Evolutionary conservation across 2,113 vertebrate species (phyloP), one percentile per base, ranked within the genome.

Genomic region (Dicerorhinus sumatrensis): DNA sequence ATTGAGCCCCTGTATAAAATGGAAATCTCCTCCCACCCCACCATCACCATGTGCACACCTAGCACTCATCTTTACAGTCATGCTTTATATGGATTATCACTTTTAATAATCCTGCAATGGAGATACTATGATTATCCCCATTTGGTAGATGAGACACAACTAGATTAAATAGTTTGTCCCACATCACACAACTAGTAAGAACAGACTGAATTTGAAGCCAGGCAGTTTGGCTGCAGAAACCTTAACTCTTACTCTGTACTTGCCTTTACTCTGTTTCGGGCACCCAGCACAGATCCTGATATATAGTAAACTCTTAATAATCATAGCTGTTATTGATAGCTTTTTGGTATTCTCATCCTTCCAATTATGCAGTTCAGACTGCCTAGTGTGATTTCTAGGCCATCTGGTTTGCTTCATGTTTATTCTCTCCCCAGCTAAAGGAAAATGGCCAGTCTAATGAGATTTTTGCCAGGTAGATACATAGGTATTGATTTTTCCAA

Each of bases 51-150:
- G 8, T 2, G 16, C 21, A 31, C 21, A 2, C 20, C 18, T 12
- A 5, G 27, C 29, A 1, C 31, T 46, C 31, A 0, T 29, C 70
- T 89, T 51, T 65, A 25, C 39, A 0, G 39, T 25, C 36, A 0
- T 13, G 13, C 46, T 29, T 2, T 39, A 6, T 2, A 0, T 2
- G n/a, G 48, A 4, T 6, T 20, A 0, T 31, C 73, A 2, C 51
- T 79, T 46, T 58, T 56, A 60, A 17, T n/a, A 10, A 16, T 11
- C 58, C 73, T 56, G 60, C 6, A 0, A 5, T 21, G 12, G 0
- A 51, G 48, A 10, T 48, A 3, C 72, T n/a, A 6, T 13, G 18
- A 0, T 31, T 23, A 33, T 13, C 25, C 42, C 14, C 58, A 2
- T 54, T 51, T 63, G 75, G 48, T 76, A 58, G 29, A 36, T 20